These are phyloP conservation scores for Seriola aureovittata DNA, from an alignment of 2,113 vertebrate genomes.

Conservation along the genomic window DNA sequence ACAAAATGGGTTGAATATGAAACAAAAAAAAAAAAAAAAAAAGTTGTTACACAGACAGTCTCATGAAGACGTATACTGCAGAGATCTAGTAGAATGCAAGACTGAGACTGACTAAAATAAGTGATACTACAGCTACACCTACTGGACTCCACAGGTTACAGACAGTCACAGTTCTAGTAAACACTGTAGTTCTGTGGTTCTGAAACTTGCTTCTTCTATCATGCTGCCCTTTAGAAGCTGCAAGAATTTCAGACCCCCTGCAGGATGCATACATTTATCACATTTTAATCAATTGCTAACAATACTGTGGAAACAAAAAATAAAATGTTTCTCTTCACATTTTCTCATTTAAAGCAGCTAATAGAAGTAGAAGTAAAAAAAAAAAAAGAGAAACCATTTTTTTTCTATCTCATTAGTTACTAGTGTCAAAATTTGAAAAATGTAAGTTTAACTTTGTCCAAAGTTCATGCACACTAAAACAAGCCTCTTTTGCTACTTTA, in stretches of 20 bases:
- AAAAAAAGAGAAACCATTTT: too few species aligned
- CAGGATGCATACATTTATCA: not conserved
- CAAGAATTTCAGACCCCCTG: not conserved
- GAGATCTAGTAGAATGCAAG: not conserved
- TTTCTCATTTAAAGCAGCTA: too few species aligned
- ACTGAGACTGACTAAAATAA: not conserved
- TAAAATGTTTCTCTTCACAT: not conserved
- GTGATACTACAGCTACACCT: conserved; percentile 72
- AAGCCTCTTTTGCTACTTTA: not conserved
- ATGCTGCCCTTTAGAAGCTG: not conserved
- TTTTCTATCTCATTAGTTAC: too few species aligned
- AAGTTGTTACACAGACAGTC: not conserved
- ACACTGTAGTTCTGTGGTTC: not conserved
- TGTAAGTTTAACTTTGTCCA: not conserved
- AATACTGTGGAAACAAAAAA: not conserved
- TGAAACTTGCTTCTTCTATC: not conserved
- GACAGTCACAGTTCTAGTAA: not conserved
- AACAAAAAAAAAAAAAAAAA: not conserved
- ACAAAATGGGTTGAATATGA: not conserved
- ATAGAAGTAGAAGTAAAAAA: too few species aligned
- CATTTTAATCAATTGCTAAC: not conserved
- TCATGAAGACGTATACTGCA: not conserved
- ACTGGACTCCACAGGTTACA: conserved; percentile 52
- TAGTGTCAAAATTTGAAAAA: not conserved
- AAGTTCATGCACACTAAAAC: not conserved